Percentiles rank a stretch among this genome's conserved stretches.
These are phyloP conservation scores for Strigamia crassipes DNA, from an alignment of 2,888 invertebrate genomes.

Conservation along the genomic window DNA sequence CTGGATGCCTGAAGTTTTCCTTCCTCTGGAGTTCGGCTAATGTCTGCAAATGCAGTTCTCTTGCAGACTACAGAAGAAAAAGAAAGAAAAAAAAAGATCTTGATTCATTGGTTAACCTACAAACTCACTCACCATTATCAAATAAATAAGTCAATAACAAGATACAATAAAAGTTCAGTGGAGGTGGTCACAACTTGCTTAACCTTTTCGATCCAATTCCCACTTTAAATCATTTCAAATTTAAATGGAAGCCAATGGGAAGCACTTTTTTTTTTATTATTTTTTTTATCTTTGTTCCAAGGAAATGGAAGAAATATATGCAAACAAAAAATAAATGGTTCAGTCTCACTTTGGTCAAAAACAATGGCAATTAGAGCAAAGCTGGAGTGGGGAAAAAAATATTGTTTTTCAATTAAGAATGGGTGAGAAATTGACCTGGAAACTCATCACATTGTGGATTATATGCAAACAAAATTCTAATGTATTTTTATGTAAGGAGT, in stretches of 20 bases:
- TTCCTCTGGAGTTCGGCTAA: slow-evolving; percentile 51
- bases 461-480: too few relatives aligned
- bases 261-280: neutral
- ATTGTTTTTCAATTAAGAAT: too few relatives aligned
- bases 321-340: too few relatives aligned
- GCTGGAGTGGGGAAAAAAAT: too few relatives aligned
- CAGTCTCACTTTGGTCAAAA: neutral
- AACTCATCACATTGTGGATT: too few relatives aligned
- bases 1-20: slow-evolving; percentile 51
- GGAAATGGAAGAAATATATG: too few relatives aligned
- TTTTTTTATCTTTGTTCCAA: neutral
- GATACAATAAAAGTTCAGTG: neutral
- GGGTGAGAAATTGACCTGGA: too few relatives aligned
- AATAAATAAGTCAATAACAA: neutral
- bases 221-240: neutral
- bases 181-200: neutral
- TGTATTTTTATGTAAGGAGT: too few relatives aligned
- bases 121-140: neutral
- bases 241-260: neutral
- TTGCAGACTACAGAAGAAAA: neutral
- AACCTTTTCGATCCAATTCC: neutral
- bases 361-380: too few relatives aligned
- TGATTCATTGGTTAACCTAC: neutral
- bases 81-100: neutral
- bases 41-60: slow-evolving; percentile 51